Conservation (phyloP, 2,888 invertebrate species). For the Alsophila aescularia region DNA sequence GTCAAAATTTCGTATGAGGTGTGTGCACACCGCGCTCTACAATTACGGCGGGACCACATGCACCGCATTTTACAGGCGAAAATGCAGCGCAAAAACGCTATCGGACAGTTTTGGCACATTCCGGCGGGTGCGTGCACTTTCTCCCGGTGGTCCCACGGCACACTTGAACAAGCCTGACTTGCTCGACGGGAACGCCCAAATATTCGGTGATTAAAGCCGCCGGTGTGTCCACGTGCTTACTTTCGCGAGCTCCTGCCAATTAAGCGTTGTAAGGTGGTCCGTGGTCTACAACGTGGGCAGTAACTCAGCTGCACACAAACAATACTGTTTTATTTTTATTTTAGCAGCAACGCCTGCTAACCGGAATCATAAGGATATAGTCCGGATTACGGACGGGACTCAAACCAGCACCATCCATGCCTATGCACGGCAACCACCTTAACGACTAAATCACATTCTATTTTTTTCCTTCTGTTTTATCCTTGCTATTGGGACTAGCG, state of each 20-base stretch:
- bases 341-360: too few species aligned
- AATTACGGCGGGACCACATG: conserved; percentile 49
- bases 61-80: conserved; percentile 62
- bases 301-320: conserved; percentile 11
- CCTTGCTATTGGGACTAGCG: too few species aligned
- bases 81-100: conserved; percentile 64
- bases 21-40: conserved; percentile 54
- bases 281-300: conserved; percentile 1
- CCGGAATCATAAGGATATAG: too few species aligned
- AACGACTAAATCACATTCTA: too few species aligned
- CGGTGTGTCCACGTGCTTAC: conserved; percentile 64
- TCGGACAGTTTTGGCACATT: conserved; percentile 68
- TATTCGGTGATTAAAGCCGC: conserved; percentile 72
- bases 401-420: too few species aligned
- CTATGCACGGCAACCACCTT: too few species aligned
- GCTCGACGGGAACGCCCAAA: conserved; percentile 79
- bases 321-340: too few species aligned
- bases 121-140: conserved; percentile 62
- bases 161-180: conserved; percentile 65
- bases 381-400: too few species aligned
- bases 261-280: conserved; percentile 43
- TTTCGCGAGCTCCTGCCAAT: conserved; percentile 72
- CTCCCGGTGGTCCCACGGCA: conserved; percentile 78
- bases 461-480: too few species aligned
- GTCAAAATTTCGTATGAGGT: conserved; percentile 16